Evolutionary conservation across 2,797 vertebrate genomes (phyloP).

Genomic region (Pelobates cultripes): DNA sequence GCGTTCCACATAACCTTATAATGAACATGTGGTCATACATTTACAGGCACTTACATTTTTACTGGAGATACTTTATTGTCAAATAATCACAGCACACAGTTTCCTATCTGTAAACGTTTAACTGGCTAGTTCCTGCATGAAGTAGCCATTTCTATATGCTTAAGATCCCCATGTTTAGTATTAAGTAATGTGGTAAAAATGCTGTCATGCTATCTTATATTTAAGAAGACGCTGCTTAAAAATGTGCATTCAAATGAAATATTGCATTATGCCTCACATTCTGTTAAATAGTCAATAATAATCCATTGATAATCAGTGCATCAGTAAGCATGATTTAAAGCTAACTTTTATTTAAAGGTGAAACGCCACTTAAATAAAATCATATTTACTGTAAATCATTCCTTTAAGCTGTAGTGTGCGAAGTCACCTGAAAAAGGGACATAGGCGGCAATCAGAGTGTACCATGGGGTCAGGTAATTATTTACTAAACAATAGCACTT

Average conservation of each 20-base stretch:
- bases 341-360: not conserved
- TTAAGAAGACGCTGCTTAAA: slow-evolving; percentile 7
- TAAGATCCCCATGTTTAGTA: not conserved
- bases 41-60: not conserved
- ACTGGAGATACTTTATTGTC: not conserved
- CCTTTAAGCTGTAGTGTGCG: not conserved
- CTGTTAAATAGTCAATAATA: not conserved
- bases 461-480: not conserved
- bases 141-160: slow-evolving; percentile 17
- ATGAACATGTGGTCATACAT: slow-evolving; percentile 22
- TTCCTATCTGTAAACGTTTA: not conserved
- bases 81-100: not conserved
- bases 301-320: not conserved
- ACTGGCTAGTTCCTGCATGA: slow-evolving; percentile 23
- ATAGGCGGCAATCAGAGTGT: not conserved
- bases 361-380: not conserved
- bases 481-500: not conserved
- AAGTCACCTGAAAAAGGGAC: not conserved
- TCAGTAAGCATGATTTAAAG: not conserved
- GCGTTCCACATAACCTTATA: slow-evolving; percentile 1
- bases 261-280: not conserved
- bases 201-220: not conserved
- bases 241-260: not conserved
- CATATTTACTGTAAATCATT: not conserved
- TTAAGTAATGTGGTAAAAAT: not conserved